Conservation (phyloP, 2,888 invertebrate species). For the Pterostichus madidus region DNA sequence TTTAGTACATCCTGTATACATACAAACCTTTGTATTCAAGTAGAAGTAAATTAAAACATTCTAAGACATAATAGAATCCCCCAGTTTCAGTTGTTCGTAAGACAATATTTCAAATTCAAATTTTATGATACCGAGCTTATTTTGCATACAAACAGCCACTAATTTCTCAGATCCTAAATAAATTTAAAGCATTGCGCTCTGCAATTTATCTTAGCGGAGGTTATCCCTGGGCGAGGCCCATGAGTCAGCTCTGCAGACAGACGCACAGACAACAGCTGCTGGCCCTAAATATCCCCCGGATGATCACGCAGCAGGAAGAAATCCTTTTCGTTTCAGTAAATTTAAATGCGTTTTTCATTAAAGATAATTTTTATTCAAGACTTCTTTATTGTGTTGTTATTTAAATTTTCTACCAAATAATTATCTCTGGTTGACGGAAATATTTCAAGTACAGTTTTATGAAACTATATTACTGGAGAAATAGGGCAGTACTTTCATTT, state of each 20-base stretch:
- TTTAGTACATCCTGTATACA: too few relatives aligned
- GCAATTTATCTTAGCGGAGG: slow-evolving; percentile 44
- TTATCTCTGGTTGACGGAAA: background rate
- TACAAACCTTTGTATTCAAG: too few relatives aligned
- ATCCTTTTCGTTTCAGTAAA: background rate
- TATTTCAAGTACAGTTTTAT: too few relatives aligned
- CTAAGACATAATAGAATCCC: too few relatives aligned
- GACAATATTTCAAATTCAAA: slow-evolving; percentile 46
- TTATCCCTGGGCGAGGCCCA: slow-evolving; percentile 9
- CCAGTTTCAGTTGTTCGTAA: too few relatives aligned
- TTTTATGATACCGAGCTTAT: slow-evolving; percentile 21
- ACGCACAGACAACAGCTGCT: slow-evolving; percentile 20
- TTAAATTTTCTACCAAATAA: background rate
- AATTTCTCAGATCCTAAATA: slow-evolving; percentile 46
- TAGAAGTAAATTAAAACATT: too few relatives aligned
- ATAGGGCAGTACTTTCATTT: too few relatives aligned
- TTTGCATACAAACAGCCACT: slow-evolving; percentile 44
- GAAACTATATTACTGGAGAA: too few relatives aligned
- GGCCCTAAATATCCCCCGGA: background rate
- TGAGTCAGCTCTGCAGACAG: background rate
- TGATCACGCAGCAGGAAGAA: background rate
- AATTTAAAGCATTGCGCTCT: slow-evolving; percentile 33
- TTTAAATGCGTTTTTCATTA: background rate
- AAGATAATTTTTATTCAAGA: background rate
- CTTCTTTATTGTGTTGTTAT: background rate